phyloP scores from a whole-genome alignment of 2,113 vertebrate genomes.

The Spea multiplicata region DNA sequence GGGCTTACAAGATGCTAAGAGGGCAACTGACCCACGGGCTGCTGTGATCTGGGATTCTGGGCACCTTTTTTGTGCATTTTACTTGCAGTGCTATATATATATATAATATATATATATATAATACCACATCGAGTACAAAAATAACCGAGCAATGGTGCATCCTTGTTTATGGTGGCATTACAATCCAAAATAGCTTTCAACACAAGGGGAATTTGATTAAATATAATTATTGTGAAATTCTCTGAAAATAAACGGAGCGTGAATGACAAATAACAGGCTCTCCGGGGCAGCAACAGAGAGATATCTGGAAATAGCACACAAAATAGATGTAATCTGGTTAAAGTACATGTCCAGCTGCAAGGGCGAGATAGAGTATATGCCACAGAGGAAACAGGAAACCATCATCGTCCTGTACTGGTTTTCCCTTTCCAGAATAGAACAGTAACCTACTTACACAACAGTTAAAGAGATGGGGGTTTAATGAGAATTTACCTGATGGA shows the following conservation, averaged over 20 bases:
- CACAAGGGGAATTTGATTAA: conserved; percentile 36
- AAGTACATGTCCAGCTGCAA: conserved; percentile 25
- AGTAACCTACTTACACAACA: neutral
- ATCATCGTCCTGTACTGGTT: neutral
- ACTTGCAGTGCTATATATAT: no score
- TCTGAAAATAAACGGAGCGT: conserved; percentile 30
- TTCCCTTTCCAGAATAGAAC: conserved; percentile 10
- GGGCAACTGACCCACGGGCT: no score
- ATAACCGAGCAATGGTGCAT: conserved; percentile 12
- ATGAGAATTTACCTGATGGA: conserved; percentile 21
- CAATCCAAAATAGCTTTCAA: conserved; percentile 34
- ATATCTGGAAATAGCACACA: conserved; percentile 40
- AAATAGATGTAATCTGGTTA: conserved; percentile 42
- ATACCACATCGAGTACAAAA: neutral
- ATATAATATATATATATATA: no score
- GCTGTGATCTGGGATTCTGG: no score
- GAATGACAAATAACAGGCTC: conserved; percentile 38
- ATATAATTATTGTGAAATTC: conserved; percentile 35
- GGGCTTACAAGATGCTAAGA: no score
- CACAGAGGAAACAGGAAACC: conserved; percentile 25
- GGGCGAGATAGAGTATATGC: conserved; percentile 13
- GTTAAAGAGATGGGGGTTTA: neutral
- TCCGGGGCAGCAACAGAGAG: conserved; percentile 14
- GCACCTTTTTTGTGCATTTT: no score
- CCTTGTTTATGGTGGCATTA: conserved; percentile 9